Evolutionary conservation across 64 coral and sea anemone genomes (phyloP).

Genomic region (Montipora capricornis): DNA sequence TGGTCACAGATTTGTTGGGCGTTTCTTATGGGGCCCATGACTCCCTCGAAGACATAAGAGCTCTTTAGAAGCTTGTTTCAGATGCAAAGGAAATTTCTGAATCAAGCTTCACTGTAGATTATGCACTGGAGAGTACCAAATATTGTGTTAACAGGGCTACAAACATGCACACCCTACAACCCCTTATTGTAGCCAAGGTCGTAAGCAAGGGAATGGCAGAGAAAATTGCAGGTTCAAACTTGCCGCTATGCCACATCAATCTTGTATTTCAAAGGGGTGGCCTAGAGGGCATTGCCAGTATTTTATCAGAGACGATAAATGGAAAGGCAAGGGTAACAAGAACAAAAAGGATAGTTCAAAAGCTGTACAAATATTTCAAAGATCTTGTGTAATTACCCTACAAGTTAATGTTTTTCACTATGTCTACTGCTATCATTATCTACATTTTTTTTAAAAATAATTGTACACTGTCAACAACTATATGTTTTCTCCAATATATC

Average conservation of each 20-base stretch:
- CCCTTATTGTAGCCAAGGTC: neutral
- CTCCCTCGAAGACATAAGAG: constrained; percentile 12
- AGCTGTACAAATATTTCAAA: too few relatives aligned
- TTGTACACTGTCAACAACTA: too few relatives aligned
- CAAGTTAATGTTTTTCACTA: too few relatives aligned
- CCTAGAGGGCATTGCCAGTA: neutral
- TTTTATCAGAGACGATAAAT: constrained; percentile 35
- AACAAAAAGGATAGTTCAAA: neutral
- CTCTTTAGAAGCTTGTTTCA: neutral
- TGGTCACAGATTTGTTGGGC: neutral
- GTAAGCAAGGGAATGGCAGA: constrained; percentile 18
- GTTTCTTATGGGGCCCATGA: constrained; percentile 26
- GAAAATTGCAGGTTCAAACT: constrained; percentile 23
- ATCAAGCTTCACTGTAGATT: constrained; percentile 19
- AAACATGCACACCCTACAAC: neutral
- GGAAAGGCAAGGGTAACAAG: constrained; percentile 55
- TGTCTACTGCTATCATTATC: too few relatives aligned
- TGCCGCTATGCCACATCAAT: constrained; percentile 1
- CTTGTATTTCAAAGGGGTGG: constrained; percentile 1
- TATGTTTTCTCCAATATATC: too few relatives aligned
- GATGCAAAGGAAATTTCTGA: constrained; percentile 1
- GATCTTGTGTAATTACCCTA: too few relatives aligned
- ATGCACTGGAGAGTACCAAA: neutral
- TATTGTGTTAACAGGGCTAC: neutral
- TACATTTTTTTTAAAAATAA: too few relatives aligned